phyloP scores from a whole-genome alignment of 2,888 invertebrate genomes.

The Idaea biselata region DNA sequence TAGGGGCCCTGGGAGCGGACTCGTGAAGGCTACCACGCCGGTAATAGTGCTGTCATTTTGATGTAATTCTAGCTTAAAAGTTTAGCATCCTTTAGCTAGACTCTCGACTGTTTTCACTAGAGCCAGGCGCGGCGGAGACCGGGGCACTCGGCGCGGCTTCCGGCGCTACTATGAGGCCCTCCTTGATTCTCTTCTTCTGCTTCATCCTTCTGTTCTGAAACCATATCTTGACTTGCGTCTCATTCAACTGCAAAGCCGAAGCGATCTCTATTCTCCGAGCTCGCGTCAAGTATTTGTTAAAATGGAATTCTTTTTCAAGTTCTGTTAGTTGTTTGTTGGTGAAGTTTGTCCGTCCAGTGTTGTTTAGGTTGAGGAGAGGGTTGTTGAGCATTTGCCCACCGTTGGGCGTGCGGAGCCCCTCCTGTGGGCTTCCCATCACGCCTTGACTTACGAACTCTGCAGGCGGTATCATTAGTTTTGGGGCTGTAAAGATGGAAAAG shows the following conservation, averaged over 20 bases:
- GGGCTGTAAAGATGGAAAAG: constrained; percentile 74
- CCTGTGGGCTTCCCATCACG: constrained; percentile 73
- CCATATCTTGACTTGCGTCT: constrained; percentile 99
- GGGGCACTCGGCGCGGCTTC: constrained; percentile 74
- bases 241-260: constrained; percentile 96
- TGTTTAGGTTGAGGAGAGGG: constrained; percentile 82
- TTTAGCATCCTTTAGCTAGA: constrained; percentile 73
- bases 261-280: constrained; percentile 99
- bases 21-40: too few species aligned
- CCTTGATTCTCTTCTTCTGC: constrained; percentile 98
- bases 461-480: constrained; percentile 83
- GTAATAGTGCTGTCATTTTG: not conserved
- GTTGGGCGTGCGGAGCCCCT: constrained; percentile 72
- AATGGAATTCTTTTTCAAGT: constrained; percentile 99
- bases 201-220: constrained; percentile 99
- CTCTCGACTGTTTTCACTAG: constrained; percentile 87
- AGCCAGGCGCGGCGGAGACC: constrained; percentile 68
- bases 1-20: too few species aligned
- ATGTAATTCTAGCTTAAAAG: constrained; percentile 12
- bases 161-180: constrained; percentile 86
- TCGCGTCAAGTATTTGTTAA: constrained; percentile 98
- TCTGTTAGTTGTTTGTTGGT: constrained; percentile 99
- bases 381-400: constrained; percentile 71
- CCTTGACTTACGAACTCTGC: constrained; percentile 74
- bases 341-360: constrained; percentile 98